These are phyloP conservation scores for Cetoscarus ocellatus DNA, from an alignment of 2,797 vertebrate species.

Conservation along the genomic window DNA sequence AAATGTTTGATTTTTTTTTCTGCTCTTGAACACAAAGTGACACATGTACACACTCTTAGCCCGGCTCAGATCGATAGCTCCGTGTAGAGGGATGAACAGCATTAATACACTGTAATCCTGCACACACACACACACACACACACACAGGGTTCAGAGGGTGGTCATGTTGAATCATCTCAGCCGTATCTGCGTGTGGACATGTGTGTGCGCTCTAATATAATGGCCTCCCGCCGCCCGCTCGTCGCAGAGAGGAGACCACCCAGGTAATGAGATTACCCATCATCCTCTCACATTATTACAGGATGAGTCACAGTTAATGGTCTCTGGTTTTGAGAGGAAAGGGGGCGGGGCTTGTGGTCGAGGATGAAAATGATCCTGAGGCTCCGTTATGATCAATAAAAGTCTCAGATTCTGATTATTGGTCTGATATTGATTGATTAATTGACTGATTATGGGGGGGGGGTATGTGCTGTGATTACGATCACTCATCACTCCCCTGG, in stretches of 20 bases:
- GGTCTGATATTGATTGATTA: neutral
- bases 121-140: slow-evolving; percentile 18
- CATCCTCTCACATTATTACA: neutral
- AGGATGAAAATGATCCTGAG: slow-evolving; percentile 8
- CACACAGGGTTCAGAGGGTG: slow-evolving; percentile 3
- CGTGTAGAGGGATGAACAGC: slow-evolving; percentile 22
- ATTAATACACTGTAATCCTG: slow-evolving; percentile 40
- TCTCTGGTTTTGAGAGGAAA: slow-evolving; percentile 31
- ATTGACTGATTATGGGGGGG: neutral
- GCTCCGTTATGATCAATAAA: slow-evolving; percentile 27
- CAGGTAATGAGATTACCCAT: slow-evolving; percentile 48
- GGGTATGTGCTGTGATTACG: no score
- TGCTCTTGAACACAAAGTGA: no score
- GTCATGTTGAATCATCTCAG: slow-evolving; percentile 32
- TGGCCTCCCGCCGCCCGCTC: slow-evolving; percentile 7
- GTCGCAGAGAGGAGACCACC: slow-evolving; percentile 32
- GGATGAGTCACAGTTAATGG: slow-evolving; percentile 53
- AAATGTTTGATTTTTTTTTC: no score
- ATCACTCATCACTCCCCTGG: no score
- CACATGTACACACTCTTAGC: no score
- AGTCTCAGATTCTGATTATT: slow-evolving; percentile 1
- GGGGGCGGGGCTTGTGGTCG: neutral
- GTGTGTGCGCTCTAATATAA: slow-evolving; percentile 24
- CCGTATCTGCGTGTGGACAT: slow-evolving; percentile 4
- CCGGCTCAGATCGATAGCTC: slow-evolving; percentile 22